Evolutionary conservation across 2,888 invertebrate genomes (phyloP), one percentile per base, ranked within the genome.

Genomic region (Pterostichus niger): DNA sequence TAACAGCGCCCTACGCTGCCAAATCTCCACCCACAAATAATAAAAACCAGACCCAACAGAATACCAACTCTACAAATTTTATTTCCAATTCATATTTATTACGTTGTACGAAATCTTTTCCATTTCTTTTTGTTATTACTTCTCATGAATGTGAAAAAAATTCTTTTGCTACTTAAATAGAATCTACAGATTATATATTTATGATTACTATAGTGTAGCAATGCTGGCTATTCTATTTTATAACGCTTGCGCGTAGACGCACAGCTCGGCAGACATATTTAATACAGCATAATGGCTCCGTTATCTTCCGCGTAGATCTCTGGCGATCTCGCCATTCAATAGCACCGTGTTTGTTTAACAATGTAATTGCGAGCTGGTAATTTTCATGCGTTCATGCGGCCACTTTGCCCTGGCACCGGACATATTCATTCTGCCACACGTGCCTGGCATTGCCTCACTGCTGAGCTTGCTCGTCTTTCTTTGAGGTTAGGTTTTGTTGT

Each of bases 261-360:
- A 64, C 64, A 49, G 35, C n/a, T 64, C 64, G 35, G 75, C 75
- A 52, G 54, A 61, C 64, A 64, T 64, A 79, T 79, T 79, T 64
- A 79, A 79, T 79, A 79, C 64, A 44, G 79, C 56, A 56, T 61
- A 64, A 79, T 79, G 24, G 79, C 46, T 44, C 17, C 7, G 61
- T 64, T 79, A 79, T 79, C 79, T 64, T 52, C n/a, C 64, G 33
- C 79, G 79, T 79, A 79, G 79, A 79, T 79, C 78, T 78, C 64
- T 56, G 17, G 13, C 46, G 76, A 77, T 24, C 44, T 64, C 46
- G 61, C 40, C 49, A 64, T 79, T 79, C 61, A 79, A 79, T 64
- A 79, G 79, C 79, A 13, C 49, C 49, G 64, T 79, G 79, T 79
- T 79, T 79, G 79, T 79, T 79, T 79, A 61, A 79, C 79, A 79